These are phyloP conservation scores for Laothoe populi DNA, from an alignment of 2,888 invertebrate species.

Conservation along the genomic window DNA sequence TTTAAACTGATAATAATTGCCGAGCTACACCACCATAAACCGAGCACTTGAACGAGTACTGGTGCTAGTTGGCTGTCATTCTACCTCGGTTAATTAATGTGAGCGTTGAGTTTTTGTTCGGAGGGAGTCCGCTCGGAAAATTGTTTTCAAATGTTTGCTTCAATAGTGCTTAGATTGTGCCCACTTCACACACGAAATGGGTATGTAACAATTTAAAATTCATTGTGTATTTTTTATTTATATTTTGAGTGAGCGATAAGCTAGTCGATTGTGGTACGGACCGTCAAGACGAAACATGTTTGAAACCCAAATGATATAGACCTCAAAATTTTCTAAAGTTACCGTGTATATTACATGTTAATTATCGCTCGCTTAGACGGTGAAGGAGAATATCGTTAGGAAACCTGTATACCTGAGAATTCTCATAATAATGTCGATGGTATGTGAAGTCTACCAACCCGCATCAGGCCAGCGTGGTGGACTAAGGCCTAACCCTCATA, in stretches of 20 bases:
- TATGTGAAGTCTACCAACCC: too few relatives aligned
- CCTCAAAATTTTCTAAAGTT: too few relatives aligned
- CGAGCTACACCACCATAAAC: not conserved
- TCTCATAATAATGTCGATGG: too few relatives aligned
- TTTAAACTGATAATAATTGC: conserved; percentile 8
- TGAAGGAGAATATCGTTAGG: too few relatives aligned
- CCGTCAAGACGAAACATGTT: too few relatives aligned
- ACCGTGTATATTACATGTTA: too few relatives aligned
- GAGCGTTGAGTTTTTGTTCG: conserved; percentile 18
- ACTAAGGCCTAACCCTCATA: too few relatives aligned
- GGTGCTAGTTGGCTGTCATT: not conserved
- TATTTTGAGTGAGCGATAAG: not conserved
- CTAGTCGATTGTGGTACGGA: too few relatives aligned
- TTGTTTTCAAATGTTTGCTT: conserved; percentile 21
- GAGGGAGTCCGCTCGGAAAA: conserved; percentile 14
- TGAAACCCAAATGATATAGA: too few relatives aligned
- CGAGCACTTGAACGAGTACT: conserved; percentile 2
- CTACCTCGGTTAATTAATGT: conserved; percentile 14
- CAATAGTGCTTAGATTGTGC: conserved; percentile 2
- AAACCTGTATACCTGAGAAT: too few relatives aligned
- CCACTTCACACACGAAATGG: not conserved
- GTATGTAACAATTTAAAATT: conserved; percentile 8
- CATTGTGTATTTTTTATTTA: not conserved
- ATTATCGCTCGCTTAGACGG: too few relatives aligned
- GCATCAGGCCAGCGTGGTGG: too few relatives aligned